These are phyloP conservation scores for Rhinopomastus cyanomelas DNA, from an alignment of 2,113 vertebrate genomes.

Conservation along the genomic window DNA sequence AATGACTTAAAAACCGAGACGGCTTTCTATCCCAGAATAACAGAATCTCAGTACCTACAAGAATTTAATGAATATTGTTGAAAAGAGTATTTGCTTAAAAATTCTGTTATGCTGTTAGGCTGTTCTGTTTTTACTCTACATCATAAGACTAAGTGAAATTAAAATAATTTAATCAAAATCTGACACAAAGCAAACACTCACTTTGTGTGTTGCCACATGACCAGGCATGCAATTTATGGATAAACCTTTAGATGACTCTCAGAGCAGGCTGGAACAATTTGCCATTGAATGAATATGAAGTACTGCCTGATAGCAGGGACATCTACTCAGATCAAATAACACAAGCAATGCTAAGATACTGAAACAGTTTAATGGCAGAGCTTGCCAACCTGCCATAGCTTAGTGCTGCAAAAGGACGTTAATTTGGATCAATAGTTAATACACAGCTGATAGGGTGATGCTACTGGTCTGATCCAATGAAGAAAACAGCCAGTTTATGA, in stretches of 20 bases:
- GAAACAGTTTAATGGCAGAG: not conserved
- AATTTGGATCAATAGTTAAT: not conserved
- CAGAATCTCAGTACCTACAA: not conserved
- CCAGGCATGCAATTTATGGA: not conserved
- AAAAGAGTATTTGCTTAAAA: not conserved
- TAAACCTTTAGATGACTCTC: not conserved
- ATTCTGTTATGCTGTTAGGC: not conserved
- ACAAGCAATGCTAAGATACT: rapidly evolving
- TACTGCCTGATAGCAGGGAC: not conserved
- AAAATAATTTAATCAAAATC: not conserved
- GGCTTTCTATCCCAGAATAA: not conserved
- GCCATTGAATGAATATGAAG: not conserved
- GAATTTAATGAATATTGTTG: not conserved
- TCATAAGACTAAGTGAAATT: not conserved
- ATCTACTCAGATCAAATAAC: rapidly evolving
- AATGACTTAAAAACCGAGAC: not conserved
- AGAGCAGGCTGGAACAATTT: not conserved
- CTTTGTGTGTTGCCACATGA: not conserved
- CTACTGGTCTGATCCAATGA: not conserved
- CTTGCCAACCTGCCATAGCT: not conserved
- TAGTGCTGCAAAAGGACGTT: not conserved
- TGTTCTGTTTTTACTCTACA: not conserved
- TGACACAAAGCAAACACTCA: not conserved
- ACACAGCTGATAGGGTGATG: not conserved
- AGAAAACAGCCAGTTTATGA: not conserved